A percentile compares a stretch with the other conserved stretches of the same genome.
phyloP scores from a whole-genome alignment of 2,113 vertebrate genomes.

The Pithys albifrons region DNA sequence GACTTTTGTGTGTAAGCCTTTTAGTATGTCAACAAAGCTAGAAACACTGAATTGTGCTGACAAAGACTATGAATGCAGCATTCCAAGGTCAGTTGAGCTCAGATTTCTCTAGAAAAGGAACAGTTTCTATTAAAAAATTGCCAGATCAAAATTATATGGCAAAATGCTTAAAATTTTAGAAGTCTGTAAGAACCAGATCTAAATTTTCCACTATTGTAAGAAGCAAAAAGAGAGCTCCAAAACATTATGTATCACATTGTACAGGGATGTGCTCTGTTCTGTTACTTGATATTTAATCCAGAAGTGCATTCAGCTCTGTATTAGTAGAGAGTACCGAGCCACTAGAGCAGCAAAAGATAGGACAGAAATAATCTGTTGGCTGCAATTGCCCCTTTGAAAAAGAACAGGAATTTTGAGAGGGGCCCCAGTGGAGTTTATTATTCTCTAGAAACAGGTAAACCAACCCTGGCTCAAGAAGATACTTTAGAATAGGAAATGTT shows the following conservation, averaged over 20 bases:
- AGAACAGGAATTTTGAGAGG: constrained; percentile 15
- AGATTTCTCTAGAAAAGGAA: background rate
- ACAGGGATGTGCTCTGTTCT: background rate
- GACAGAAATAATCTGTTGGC: constrained; percentile 8
- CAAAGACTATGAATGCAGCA: background rate
- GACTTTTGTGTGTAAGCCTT: background rate
- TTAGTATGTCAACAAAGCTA: background rate
- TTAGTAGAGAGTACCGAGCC: background rate
- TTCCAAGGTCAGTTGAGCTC: background rate
- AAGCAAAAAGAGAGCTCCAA: background rate
- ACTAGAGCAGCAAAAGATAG: constrained; percentile 7
- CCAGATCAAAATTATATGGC: background rate
- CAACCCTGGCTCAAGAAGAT: constrained; percentile 55
- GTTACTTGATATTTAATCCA: background rate
- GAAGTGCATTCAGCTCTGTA: background rate
- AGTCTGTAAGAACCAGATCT: background rate
- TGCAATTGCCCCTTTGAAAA: constrained; percentile 13
- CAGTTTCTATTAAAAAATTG: background rate
- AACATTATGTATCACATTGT: background rate
- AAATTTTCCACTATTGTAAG: background rate
- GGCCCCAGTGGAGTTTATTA: constrained; percentile 40
- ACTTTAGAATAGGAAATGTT: constrained; percentile 64
- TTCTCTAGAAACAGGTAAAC: constrained; percentile 59
- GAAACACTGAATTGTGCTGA: background rate
- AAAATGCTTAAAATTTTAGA: background rate